Base-by-base conservation (phyloP, 2,888 invertebrate genomes). In the Polyploca ridens region DNA sequence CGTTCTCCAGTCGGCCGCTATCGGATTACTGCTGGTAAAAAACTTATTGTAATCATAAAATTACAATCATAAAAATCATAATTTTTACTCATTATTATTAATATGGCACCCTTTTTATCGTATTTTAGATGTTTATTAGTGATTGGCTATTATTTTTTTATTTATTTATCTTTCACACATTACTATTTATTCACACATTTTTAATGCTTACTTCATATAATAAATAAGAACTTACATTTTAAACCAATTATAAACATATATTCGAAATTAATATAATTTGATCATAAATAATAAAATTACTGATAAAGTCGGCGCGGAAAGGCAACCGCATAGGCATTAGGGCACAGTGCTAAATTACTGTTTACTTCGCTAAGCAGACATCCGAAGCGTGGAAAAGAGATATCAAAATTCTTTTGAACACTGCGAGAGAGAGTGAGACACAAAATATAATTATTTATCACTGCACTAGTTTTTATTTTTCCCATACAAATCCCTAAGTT, bases 1-100 rank as follows among this genome's bases (percentile, higher is more conserved):
- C 94, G 93, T 94, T 94, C 94, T 95, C 94, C 96, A 96, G 96
- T 96, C 96, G 90, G 96, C 96, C 93, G 95, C 96, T 90, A 95
- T 96, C 90, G 96, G 96, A 96, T 95, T 96, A 90, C 94, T 96
- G 94, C 95, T 96, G 96, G 96, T 96, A 96, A 96, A 41, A 38
- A 94, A 81, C 74, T 77, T 75, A 83, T 77, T 80, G 73, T 73
- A 77, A 76, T 84, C 94, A 93, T 78, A 82, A 68, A 69, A 69
- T 63, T 78, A 76, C 78, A 89, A 60, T 19, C 54, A 54, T 41
- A 87, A 72, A 74, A 79, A 81, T 79, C 86, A 85, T 84, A 65
- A 78, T 81, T 84, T 82, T 78, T 79, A 74, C 79, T 75, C 64
- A 67, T 68, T 66, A 63, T 64, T 63, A 64, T 63, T 68, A 67